These are phyloP conservation scores for Tenthredo amoena DNA, from an alignment of 2,888 invertebrate species.

Conservation along the genomic window DNA sequence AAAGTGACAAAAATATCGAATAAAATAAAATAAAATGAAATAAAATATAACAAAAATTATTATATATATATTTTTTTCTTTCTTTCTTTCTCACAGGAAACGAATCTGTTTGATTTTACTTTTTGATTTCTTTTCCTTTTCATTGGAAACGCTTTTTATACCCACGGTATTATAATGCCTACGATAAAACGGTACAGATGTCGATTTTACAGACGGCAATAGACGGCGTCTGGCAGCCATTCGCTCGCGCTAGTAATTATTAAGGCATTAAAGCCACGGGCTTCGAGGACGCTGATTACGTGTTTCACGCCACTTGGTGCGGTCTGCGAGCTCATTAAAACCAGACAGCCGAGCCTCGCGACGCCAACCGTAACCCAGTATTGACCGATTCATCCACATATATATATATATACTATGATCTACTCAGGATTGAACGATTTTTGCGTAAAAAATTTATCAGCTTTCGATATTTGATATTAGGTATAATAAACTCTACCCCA, in stretches of 20 bases:
- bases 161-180: not conserved
- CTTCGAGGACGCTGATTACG: not conserved
- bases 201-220: not conserved
- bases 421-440: not conserved
- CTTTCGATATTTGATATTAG: not conserved
- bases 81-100: not conserved
- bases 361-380: slow-evolving; percentile 9
- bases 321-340: slow-evolving; percentile 28
- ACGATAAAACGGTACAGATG: not conserved
- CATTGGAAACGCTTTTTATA: not conserved
- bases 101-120: not conserved
- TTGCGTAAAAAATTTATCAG: not conserved
- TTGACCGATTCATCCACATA: not conserved
- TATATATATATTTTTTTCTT: not conserved
- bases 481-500: not conserved
- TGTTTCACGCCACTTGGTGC: slow-evolving; percentile 25
- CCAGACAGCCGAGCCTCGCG: slow-evolving; percentile 1
- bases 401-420: not conserved
- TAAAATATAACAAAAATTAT: too few relatives aligned
- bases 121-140: not conserved
- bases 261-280: slow-evolving; percentile 12
- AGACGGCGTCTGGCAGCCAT: slow-evolving; percentile 11
- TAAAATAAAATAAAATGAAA: not conserved
- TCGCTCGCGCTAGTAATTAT: slow-evolving; percentile 15
- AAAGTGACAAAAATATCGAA: not conserved